Base-by-base conservation (phyloP, 1,140 invertebrate genomes). In the Pomacea maculata region DNA sequence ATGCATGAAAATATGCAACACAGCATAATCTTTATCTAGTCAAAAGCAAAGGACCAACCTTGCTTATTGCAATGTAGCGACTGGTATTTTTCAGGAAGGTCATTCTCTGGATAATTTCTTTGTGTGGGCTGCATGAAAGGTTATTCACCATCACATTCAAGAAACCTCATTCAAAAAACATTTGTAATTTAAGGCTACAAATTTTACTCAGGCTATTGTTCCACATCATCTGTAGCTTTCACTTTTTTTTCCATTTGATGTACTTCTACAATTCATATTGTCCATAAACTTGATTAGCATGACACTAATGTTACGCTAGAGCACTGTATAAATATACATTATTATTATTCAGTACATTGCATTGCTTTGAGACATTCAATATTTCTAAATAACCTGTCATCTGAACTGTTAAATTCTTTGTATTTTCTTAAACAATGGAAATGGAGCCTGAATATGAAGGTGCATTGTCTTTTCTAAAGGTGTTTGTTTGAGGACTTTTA, bases 31-130 rank as follows among this genome's bases (percentile, higher is more conserved):
- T 17, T 61, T 61, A 11, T 14, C 25, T n/a, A 71, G 72, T 15
- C 21, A 70, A 71, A 71, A 70, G 14, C 52, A 64, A 61, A 14
- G 45, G 80, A 57, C 54, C n/a, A 79, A 91, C 91, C 88, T 91
- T 91, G 80, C 90, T 91, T 19, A 92, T 90, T 14, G 88, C 86
- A 10, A 91, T 82, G 79, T 92, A 92, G 83, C 88, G 82, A 80
- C 87, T 90, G 6, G 85, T 84, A 80, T 89, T 89, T 79, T 90
- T 91, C 57, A 91, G 76, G 80, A 82, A 89, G 3, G 86, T 80
- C 29, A 91, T 84, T 74, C 87, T 76, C 83, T 91, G 90, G n/a
- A 92, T 88, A 3, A 88, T 83, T 63, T 91, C 90, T 79, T 90
- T 90, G 80, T 91, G 90, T 10, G 89, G 89, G 80, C 90, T 91